Conservation (phyloP, 2,797 vertebrate genomes). For the Momotus momota region DNA sequence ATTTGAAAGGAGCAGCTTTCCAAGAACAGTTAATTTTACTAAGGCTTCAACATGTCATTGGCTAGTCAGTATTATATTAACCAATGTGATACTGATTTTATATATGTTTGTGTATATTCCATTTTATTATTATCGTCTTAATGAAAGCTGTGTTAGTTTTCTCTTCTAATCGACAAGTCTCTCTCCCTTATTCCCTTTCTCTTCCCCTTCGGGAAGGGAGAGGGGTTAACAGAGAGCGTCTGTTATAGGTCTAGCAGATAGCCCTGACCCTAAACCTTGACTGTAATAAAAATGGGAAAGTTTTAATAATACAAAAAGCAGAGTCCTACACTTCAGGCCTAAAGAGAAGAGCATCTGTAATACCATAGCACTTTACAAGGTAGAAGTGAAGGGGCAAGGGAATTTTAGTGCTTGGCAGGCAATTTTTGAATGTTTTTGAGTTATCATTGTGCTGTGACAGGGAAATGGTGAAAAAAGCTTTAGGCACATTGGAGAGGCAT, state of each 20-base stretch:
- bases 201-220: no score
- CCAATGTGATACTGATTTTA: background rate
- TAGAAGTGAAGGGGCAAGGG: background rate
- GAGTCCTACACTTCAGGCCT: background rate
- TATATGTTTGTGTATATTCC: no score
- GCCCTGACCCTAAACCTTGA: no score
- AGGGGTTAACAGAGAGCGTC: no score
- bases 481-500: background rate
- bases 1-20: constrained; percentile 28
- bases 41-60: constrained; percentile 17
- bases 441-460: background rate
- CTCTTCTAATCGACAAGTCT: no score
- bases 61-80: constrained; percentile 2
- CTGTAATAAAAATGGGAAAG: background rate
- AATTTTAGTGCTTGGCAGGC: background rate
- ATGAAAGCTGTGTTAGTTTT: no score
- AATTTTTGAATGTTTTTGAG: background rate
- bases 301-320: background rate
- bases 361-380: background rate
- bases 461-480: background rate
- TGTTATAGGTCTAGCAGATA: no score
- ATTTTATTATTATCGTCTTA: no score
- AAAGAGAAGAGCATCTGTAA: background rate
- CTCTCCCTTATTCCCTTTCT: no score
- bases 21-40: constrained; percentile 34